Evolutionary conservation across 2,888 invertebrate genomes (phyloP).

Genomic region (Drymonia ruficornis): DNA sequence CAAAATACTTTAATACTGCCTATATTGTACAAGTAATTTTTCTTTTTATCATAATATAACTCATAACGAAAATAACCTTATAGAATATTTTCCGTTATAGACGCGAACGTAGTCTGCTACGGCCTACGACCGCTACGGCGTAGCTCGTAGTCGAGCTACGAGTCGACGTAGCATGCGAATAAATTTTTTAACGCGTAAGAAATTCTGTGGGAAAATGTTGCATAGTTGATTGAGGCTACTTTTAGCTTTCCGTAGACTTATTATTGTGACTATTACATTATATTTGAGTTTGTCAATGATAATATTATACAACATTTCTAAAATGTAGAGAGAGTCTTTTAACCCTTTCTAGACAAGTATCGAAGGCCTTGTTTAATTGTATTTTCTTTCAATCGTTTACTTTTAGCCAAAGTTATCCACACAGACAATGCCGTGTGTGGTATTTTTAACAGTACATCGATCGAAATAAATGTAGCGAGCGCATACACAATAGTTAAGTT

Average conservation of each 20-base stretch:
- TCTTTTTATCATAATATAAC: no score
- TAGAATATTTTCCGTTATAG: no score
- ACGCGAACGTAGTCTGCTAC: constrained; percentile 14
- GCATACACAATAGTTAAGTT: constrained; percentile 5
- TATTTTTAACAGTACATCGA: background rate
- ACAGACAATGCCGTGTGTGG: background rate
- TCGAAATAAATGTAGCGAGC: background rate
- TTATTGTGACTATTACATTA: no score
- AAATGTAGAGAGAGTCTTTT: no score
- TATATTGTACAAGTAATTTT: no score
- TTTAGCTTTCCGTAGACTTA: no score
- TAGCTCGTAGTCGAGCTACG: constrained; percentile 43
- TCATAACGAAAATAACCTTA: no score
- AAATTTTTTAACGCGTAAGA: constrained; percentile 13
- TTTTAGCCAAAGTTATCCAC: background rate
- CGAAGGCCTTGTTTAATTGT: background rate
- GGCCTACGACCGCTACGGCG: constrained; percentile 35
- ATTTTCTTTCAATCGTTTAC: background rate
- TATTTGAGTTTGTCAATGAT: no score
- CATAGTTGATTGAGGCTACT: background rate
- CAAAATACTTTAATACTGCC: no score
- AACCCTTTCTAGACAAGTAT: no score
- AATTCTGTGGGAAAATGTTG: background rate
- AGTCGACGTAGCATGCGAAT: constrained; percentile 39
- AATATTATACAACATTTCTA: no score